Base-by-base conservation (phyloP, 2,113 vertebrate genomes). In the Cynocephalus volans region DNA sequence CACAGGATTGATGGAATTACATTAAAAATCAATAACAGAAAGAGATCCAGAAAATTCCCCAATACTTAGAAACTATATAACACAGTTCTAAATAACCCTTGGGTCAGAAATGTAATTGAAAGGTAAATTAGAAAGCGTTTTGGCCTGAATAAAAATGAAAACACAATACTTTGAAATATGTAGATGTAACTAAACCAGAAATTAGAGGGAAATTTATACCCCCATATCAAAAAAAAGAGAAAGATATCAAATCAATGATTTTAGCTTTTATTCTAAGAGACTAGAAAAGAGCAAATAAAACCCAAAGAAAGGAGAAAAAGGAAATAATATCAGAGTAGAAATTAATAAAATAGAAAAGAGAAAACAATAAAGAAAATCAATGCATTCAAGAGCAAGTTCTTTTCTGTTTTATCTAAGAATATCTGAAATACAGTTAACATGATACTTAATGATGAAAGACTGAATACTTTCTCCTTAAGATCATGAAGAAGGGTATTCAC, bases 1-100 rank as follows among this genome's bases (percentile, higher is more conserved):
- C n/a, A 12, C 18, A 58, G 21, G 67, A n/a, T 41, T 50, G 50
- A 67, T 67, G 36, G 69, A 83, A 76, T 83, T 67, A 36, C 12
- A 11, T 95, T 90, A 58, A 33, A 58, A 90, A 90, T 84, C 36
- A 76, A 76, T 65, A 95, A n/a, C 21, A 73, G 33, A 73, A 88
- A 45, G 13, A 56, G 48, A 89, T 56, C 45, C 73, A 88, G 26
- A 94, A 70, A 70, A 52, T 72, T 24, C 13, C 12, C 18, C 73
- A 89, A 89, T n/a, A 89, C 58, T 82, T 90, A 8, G 12, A 83
- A 95, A 67, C 69, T 67, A 65, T 72, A 13, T 48, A 31, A 21
- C 31, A 75, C 36, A 83, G 8, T 77, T 90, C 45, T 69, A 76
- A 90, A 36, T 65, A 56, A 82, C 3, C 5, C 28, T 60, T 56